These are phyloP conservation scores for Anguilla japonica DNA, from an alignment of 2,113 vertebrate species.

Conservation along the genomic window DNA sequence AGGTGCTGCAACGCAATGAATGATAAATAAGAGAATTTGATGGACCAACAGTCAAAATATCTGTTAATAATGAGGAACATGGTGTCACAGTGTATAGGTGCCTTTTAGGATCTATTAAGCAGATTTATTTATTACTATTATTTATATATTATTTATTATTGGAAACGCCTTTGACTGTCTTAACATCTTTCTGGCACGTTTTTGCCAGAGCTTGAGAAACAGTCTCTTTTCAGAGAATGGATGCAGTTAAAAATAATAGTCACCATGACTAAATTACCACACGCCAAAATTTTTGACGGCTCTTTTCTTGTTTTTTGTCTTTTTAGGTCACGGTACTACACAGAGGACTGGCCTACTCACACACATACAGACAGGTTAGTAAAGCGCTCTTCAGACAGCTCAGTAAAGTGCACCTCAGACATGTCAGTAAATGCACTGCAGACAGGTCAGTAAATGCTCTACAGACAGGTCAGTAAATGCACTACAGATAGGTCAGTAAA, in stretches of 20 bases:
- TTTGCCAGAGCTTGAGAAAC: not conserved
- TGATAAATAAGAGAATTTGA: no score
- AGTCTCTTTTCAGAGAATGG: not conserved
- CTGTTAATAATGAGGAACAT: no score
- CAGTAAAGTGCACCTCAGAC: not conserved
- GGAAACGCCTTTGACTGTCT: not conserved
- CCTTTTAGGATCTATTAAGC: not conserved
- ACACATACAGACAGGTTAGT: slow-evolving; percentile 25
- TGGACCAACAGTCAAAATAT: no score
- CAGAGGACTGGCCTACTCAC: slow-evolving; percentile 16
- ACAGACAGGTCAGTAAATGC: no score
- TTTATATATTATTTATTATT: not conserved
- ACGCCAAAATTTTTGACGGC: not conserved
- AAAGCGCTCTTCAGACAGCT: not conserved
- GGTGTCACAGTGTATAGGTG: not conserved
- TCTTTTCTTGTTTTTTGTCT: not conserved
- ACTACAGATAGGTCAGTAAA: no score
- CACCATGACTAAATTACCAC: not conserved
- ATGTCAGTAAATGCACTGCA: not conserved
- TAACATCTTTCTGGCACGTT: not conserved
- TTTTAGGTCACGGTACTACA: slow-evolving; percentile 10
- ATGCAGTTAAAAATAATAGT: not conserved
- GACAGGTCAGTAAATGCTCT: no score
- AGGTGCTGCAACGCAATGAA: no score
- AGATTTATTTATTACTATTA: not conserved